These are phyloP conservation scores for Zosterops pallidus DNA, from an alignment of 2,113 vertebrate species.

Conservation along the genomic window DNA sequence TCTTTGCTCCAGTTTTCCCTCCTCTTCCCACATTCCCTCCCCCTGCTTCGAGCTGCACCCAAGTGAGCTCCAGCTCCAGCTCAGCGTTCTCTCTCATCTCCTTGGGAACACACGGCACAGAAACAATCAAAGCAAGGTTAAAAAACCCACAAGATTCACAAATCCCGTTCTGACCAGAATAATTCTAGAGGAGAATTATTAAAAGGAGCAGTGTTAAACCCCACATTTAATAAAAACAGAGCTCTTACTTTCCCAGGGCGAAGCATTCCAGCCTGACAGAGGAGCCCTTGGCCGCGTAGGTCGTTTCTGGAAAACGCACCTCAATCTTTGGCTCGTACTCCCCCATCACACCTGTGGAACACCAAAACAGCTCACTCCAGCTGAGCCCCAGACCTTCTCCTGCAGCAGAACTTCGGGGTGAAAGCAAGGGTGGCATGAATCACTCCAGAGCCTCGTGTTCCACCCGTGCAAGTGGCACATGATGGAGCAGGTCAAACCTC, in stretches of 20 bases:
- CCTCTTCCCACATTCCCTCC: too few species aligned
- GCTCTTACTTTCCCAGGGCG: constrained; percentile 91
- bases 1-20: background rate
- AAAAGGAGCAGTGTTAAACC: background rate
- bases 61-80: rapidly evolving
- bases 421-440: background rate
- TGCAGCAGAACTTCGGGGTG: background rate
- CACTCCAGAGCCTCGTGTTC: background rate
- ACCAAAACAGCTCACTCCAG: constrained; percentile 70
- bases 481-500: background rate
- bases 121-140: background rate
- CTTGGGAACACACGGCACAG: background rate
- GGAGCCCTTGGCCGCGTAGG: constrained; percentile 80
- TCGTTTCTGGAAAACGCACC: constrained; percentile 82
- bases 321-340: constrained; percentile 94
- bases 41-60: background rate
- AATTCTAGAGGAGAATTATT: too few species aligned
- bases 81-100: background rate
- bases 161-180: background rate
- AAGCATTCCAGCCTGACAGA: constrained; percentile 89
- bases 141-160: background rate
- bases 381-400: constrained; percentile 15
- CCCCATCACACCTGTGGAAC: constrained; percentile 85
- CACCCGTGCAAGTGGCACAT: background rate
- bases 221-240: background rate